Conservation (phyloP, 2,113 vertebrate species). For the Psilopogon haemacephalus region DNA sequence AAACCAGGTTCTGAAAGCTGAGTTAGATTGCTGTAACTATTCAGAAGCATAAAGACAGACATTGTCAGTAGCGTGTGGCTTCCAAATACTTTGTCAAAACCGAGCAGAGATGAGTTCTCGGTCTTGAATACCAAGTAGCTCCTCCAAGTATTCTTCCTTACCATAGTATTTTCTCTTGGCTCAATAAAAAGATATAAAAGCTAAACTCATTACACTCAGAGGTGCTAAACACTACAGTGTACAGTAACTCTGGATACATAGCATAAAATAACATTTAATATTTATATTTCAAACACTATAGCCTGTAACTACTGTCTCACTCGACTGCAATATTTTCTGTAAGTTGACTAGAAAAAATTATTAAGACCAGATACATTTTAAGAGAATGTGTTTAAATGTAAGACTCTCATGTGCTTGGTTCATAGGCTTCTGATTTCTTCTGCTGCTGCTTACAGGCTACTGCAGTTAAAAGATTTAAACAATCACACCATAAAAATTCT, state of each 20-base stretch:
- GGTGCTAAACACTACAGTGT: background rate
- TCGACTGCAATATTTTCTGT: background rate
- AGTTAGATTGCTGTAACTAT: background rate
- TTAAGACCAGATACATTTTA: background rate
- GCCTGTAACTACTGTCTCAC: background rate
- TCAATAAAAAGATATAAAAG: background rate
- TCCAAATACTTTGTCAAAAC: background rate
- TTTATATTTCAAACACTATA: background rate
- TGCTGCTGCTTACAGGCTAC: background rate
- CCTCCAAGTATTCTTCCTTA: background rate
- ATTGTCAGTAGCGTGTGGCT: background rate
- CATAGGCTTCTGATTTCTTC: background rate
- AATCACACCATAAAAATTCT: background rate
- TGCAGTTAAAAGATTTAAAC: background rate
- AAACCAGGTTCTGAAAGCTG: background rate
- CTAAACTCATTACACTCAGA: background rate
- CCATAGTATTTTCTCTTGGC: background rate
- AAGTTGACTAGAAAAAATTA: background rate
- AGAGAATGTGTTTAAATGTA: background rate
- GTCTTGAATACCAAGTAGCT: background rate
- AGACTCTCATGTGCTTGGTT: fast-evolving
- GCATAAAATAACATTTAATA: background rate
- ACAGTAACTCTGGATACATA: background rate
- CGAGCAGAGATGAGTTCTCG: background rate
- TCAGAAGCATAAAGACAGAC: background rate